Conservation (phyloP, 2,797 vertebrate species). For the Pangasius djambal region DNA sequence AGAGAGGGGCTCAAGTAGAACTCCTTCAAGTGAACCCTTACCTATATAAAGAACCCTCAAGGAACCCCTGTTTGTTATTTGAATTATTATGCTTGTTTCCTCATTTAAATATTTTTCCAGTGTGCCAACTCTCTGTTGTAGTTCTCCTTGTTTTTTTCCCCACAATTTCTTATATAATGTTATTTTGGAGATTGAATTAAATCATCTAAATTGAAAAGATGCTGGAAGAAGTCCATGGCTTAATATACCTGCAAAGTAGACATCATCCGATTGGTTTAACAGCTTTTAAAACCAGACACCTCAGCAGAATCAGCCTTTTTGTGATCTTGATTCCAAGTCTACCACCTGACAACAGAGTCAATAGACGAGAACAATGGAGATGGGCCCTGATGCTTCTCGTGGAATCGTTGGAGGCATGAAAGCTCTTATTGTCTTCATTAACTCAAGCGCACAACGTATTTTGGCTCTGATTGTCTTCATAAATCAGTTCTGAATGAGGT, state of each 20-base stretch:
- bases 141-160: too few relatives aligned
- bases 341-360: constrained; percentile 7
- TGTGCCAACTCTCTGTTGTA: not conserved
- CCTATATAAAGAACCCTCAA: not conserved
- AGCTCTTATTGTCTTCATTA: constrained; percentile 47
- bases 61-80: not conserved
- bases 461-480: constrained; percentile 68
- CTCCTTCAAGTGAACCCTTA: not conserved
- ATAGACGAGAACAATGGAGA: constrained; percentile 15
- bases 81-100: not conserved
- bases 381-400: not conserved
- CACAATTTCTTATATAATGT: not conserved
- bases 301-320: constrained; percentile 22
- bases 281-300: not conserved
- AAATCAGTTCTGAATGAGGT: constrained; percentile 77
- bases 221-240: not conserved
- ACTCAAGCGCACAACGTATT: constrained; percentile 69
- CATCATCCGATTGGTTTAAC: not conserved
- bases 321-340: constrained; percentile 12
- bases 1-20: not conserved
- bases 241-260: not conserved
- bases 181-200: constrained; percentile 7
- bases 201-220: not conserved
- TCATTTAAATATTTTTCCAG: not conserved
- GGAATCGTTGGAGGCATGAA: constrained; percentile 32